Base-by-base conservation (phyloP, 1,140 invertebrate species). In the Pectinophora gossypiella region DNA sequence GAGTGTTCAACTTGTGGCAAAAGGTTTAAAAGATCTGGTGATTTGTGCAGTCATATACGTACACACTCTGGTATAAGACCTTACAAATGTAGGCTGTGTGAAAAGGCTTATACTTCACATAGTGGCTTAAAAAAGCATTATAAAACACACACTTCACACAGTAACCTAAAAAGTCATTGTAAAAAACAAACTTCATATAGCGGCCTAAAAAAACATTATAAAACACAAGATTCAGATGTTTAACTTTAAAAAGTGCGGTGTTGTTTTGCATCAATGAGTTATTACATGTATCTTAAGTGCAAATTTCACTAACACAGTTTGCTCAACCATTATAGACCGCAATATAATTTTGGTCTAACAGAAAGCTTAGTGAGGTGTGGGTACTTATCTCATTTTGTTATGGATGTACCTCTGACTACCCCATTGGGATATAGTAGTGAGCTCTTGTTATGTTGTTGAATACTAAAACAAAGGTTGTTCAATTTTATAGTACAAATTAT, bases 51-150 rank as follows among this genome's bases (percentile, higher is more conserved):
- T 84, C 95, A 97, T 82, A 93, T 96, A 63, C 90, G 94, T 64
- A 95, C 94, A 0, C 95, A 97, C 72, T 96, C 94, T n/a, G 94
- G 96, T 71, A 87, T 95, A 1, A 81, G 94, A 50, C 95, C 95
- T 0, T 96, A 93, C 65, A 92, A 92, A 0, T 96, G 95, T 77
- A 91, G 89, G 48, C 74, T 77, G 12, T 90, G 90, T 50, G 77
- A 78, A 0, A 90, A 90, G 46, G 69, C 80, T 12, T 90, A 85
- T 66, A 19, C 58, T 64, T 46, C 74, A 78, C 42, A 88, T 36
- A 44, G 36, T 18, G 36, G 10, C 1, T 15, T 40, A 59, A 48
- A 44, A 21, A 50, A n/a, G 20, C 38, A 45, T 48, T 50, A 48
- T 32, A 65, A 68, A 54, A 48, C 18, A 45, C 54, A 6, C 5